Evolutionary conservation across 1,140 invertebrate species (phyloP), one percentile per base, ranked within the genome.

Genomic region (Orchestia grillus): DNA sequence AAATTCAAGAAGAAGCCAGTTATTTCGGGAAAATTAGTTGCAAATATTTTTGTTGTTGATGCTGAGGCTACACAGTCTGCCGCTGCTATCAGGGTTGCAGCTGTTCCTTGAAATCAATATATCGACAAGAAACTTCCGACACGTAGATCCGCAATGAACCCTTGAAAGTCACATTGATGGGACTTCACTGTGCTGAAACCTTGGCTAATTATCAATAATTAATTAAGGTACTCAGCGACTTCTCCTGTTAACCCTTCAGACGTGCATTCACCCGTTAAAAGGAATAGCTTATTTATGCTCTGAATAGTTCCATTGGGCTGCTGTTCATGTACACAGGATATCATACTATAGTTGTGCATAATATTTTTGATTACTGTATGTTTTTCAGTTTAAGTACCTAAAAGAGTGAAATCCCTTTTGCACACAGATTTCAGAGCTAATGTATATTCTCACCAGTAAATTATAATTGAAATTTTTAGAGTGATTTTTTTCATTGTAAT

Each of bases 81-180:
- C 36, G 36, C 62, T 77, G 62, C 62, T 77, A 77, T 77, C 62
- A 77, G 62, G 11, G 88, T 15, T 44, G 88, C 88, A 91, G 88
- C 11, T 91, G 88, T 41, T 42, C 44, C 15, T 40, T 41, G 11
- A 91, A 44, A 91, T 91, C 88, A 91, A 91, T 91, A 91, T 91
- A 91, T 91, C 88, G 88, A 91, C 88, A 91, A 44, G 44, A 36
- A 42, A 44, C 41, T 43, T 91, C 23, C 19, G 41, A 91, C 88
- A 44, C 41, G 19, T 77, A 77, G 41, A 15, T 91, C 44, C 88
- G 88, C 36, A 19, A 91, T 91, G 19, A 91, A 44, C 44, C 41
- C 88, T 42, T 91, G 88, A 91, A 91, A 91, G 88, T 91, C 41
- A 91, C 88, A 43, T 91, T 91, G 88, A 91, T 4, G 36, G 44